Evolutionary conservation across 2,888 invertebrate species (phyloP).

Genomic region (Achlya flavicornis): DNA sequence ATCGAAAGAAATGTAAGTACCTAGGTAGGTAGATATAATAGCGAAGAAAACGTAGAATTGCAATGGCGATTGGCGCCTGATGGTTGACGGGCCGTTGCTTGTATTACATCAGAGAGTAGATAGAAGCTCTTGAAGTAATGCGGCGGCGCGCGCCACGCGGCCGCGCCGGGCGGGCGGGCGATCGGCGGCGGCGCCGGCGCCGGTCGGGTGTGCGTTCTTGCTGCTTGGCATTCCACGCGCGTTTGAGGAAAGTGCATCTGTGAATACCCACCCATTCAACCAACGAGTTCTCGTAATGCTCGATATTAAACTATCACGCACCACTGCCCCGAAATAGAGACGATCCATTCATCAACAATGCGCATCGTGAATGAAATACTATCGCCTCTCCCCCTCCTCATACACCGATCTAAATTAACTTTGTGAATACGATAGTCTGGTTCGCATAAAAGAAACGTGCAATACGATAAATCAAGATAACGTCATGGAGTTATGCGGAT

Average conservation of each 20-base stretch:
- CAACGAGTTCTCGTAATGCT: conserved; percentile 53
- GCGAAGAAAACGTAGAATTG: neutral
- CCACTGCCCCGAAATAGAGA: conserved; percentile 68
- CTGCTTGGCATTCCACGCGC: conserved; percentile 49
- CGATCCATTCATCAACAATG: conserved; percentile 72
- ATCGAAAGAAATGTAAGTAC: too few species aligned
- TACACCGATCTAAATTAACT: conserved; percentile 39
- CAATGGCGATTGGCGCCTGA: neutral
- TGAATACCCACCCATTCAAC: conserved; percentile 61
- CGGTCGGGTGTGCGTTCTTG: conserved; percentile 10
- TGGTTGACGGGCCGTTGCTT: neutral
- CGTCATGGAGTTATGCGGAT: conserved; percentile 71
- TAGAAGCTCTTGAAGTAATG: conserved; percentile 7
- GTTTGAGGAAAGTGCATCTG: conserved; percentile 64
- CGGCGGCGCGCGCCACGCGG: conserved; percentile 9
- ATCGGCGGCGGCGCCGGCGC: conserved; percentile 40
- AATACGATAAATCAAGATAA: conserved; percentile 75
- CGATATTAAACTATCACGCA: conserved; percentile 65
- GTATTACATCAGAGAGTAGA: neutral
- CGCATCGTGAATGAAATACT: conserved; percentile 67
- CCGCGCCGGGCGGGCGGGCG: conserved; percentile 44
- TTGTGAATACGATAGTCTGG: conserved; percentile 54
- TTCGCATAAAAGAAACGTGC: conserved; percentile 56
- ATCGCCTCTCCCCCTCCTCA: conserved; percentile 54
- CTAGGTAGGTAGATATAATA: neutral